Percentiles rank a stretch among this genome's conserved stretches.
phyloP scores from a whole-genome alignment of 2,797 vertebrate genomes.

The Macropodus opercularis region DNA sequence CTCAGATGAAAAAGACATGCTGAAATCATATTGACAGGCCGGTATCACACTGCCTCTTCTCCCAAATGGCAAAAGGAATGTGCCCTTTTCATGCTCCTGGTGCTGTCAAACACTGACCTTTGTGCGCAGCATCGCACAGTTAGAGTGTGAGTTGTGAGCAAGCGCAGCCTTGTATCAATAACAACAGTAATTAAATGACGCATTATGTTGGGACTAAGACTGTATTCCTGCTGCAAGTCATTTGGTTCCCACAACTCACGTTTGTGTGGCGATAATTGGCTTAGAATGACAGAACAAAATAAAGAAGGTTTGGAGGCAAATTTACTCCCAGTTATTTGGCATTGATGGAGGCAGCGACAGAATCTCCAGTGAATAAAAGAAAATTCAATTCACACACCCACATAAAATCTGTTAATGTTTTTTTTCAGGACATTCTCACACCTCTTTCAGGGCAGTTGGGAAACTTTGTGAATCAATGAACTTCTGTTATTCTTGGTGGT shows the following conservation, averaged over 20 bases:
- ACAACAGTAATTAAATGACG: conserved; percentile 2
- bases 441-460: conserved; percentile 51
- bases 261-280: conserved; percentile 26
- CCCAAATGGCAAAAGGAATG: conserved; percentile 74
- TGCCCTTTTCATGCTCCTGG: conserved; percentile 76
- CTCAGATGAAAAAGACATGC: conserved; percentile 63
- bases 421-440: conserved; percentile 60
- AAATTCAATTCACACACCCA: conserved; percentile 70
- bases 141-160: conserved; percentile 42
- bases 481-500: conserved; percentile 54
- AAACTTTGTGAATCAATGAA: conserved; percentile 69
- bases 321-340: conserved; percentile 35
- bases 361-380: conserved; percentile 56
- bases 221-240: neutral
- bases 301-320: conserved; percentile 33
- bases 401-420: conserved; percentile 70
- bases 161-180: conserved; percentile 37
- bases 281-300: conserved; percentile 10
- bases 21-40: conserved; percentile 75
- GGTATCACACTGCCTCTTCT: conserved; percentile 71
- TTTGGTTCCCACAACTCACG: neutral
- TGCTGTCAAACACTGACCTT: conserved; percentile 77
- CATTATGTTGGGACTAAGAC: neutral
- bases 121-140: conserved; percentile 61
- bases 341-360: conserved; percentile 43